Conservation (phyloP, 2,797 vertebrate genomes). For the Eulemur rubriventer region DNA sequence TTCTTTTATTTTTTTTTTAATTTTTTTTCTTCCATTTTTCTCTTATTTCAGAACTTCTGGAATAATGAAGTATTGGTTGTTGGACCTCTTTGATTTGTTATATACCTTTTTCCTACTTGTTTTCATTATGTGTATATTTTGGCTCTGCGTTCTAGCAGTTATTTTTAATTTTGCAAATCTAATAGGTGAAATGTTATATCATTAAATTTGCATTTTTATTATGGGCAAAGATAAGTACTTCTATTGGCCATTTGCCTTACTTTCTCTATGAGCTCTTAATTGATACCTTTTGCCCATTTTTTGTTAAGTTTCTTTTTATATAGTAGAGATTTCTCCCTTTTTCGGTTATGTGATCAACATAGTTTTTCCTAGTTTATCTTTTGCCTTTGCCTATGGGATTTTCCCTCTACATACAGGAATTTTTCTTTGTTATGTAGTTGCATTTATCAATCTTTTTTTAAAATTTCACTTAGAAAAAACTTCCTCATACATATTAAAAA, state of each 20-base stretch:
- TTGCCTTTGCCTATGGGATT: background rate
- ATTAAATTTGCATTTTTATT: conserved; percentile 34
- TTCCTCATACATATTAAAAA: conserved; percentile 12
- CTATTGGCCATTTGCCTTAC: background rate
- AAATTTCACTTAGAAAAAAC: background rate
- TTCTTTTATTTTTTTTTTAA: background rate
- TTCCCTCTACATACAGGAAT: background rate
- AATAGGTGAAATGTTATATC: background rate
- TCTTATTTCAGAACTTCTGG: background rate
- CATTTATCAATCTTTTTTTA: background rate
- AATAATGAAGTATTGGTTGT: background rate
- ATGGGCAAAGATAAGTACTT: background rate
- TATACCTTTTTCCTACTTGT: background rate
- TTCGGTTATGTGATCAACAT: background rate
- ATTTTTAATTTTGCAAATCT: background rate
- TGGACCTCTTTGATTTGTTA: background rate
- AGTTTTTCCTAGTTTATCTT: conserved; percentile 10
- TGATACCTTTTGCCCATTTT: background rate
- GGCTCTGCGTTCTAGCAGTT: background rate
- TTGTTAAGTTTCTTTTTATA: background rate
- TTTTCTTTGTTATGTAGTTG: conserved; percentile 22
- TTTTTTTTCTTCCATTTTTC: background rate
- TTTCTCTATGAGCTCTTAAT: background rate
- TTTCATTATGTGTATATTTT: background rate
- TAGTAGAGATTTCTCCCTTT: background rate